Evolutionary conservation across 2,113 vertebrate species (phyloP).

Genomic region (Neoarius graeffei): DNA sequence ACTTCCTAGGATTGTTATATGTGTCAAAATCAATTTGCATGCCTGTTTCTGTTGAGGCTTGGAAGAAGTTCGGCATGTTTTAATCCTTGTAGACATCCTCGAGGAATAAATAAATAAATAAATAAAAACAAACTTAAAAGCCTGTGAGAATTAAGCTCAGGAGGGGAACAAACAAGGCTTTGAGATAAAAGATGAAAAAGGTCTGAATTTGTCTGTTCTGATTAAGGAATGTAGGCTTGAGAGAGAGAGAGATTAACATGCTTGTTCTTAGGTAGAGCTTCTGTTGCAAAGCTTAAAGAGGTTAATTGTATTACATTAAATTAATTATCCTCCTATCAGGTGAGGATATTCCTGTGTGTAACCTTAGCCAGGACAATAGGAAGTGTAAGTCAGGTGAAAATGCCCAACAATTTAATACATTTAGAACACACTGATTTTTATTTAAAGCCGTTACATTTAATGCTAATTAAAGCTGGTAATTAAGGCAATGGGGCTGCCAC

Average conservation of each 20-base stretch:
- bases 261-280: not conserved
- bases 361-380: not conserved
- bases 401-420: not conserved
- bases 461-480: conserved; percentile 13
- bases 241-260: conserved; percentile 3
- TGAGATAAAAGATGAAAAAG: not conserved
- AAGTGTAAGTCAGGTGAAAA: not conserved
- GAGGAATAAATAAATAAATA: not conserved
- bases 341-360: not conserved
- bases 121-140: not conserved
- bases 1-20: not conserved
- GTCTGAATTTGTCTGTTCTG: not conserved
- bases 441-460: conserved; percentile 15
- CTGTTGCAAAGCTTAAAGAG: not conserved
- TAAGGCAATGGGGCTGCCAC: not conserved
- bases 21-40: not conserved
- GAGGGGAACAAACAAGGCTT: not conserved
- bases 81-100: conserved; percentile 17
- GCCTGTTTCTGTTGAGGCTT: not conserved
- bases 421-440: not conserved
- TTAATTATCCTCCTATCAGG: not conserved
- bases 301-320: conserved; percentile 17
- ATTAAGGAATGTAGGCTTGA: not conserved
- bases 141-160: not conserved
- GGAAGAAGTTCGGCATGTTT: conserved; percentile 1